Evolutionary conservation across 2,113 vertebrate genomes (phyloP).

Genomic region (Engraulis encrasicolus): DNA sequence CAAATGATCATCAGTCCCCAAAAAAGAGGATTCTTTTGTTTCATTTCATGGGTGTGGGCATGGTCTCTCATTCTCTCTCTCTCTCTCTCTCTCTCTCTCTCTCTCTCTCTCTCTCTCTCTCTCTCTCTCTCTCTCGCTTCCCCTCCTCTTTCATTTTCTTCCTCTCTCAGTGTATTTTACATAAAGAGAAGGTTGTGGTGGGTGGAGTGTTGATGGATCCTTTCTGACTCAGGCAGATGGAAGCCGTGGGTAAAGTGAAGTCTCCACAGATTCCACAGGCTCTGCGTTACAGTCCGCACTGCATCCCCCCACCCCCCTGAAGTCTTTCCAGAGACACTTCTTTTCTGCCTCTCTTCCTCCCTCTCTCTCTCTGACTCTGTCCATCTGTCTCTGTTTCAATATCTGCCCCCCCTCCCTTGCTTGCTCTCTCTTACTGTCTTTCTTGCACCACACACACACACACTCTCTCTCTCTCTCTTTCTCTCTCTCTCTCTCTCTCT

Average conservation of each 20-base stretch:
- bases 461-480: background rate
- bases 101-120: slow-evolving; percentile 54
- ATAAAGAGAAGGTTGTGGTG: slow-evolving; percentile 8
- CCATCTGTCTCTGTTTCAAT: background rate
- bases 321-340: background rate
- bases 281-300: background rate
- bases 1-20: background rate
- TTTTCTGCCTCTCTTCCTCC: too few relatives aligned
- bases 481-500: background rate
- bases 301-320: background rate
- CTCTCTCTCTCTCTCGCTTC: slow-evolving; percentile 12
- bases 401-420: background rate
- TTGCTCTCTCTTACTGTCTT: too few relatives aligned
- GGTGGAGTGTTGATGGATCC: slow-evolving; percentile 20
- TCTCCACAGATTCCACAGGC: background rate
- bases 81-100: slow-evolving; percentile 41
- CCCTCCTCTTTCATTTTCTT: slow-evolving; percentile 32
- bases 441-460: background rate
- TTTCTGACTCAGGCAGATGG: slow-evolving; percentile 19
- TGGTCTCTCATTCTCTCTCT: slow-evolving; percentile 15
- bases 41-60: background rate
- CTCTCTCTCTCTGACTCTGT: background rate
- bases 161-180: background rate
- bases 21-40: slow-evolving; percentile 5
- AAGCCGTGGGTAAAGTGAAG: slow-evolving; percentile 1